These are phyloP conservation scores for Varanus salvator DNA, from an alignment of 2,113 vertebrate species.

Conservation along the genomic window DNA sequence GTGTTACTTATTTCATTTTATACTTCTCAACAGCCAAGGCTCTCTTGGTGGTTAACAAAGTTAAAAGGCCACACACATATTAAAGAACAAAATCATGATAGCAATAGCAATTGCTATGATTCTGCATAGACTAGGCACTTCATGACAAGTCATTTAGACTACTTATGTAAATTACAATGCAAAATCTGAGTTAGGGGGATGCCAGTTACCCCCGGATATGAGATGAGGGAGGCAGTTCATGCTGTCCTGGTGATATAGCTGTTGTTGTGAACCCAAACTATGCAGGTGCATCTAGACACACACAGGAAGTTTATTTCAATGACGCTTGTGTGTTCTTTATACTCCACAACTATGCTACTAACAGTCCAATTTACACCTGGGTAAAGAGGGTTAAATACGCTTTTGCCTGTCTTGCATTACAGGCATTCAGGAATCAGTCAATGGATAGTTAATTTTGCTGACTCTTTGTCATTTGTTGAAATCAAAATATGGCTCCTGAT, in stretches of 20 bases:
- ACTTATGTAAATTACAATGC: no score
- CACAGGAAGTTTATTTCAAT: neutral
- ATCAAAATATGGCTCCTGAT: neutral
- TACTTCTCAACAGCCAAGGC: no score
- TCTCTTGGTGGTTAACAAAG: no score
- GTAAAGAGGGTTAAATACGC: neutral
- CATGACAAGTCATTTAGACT: no score
- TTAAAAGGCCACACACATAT: no score
- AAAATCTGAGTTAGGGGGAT: no score
- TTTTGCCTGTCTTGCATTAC: neutral
- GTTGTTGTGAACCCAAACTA: neutral
- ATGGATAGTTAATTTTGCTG: neutral
- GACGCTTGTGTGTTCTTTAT: neutral
- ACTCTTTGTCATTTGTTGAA: neutral
- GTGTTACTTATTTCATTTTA: no score
- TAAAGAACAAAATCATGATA: no score
- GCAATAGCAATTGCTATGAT: no score
- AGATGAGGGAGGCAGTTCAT: neutral
- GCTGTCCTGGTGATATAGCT: neutral
- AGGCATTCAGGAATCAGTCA: neutral
- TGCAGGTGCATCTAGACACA: neutral
- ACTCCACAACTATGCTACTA: neutral
- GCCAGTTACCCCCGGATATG: neutral
- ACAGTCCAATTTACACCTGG: neutral
- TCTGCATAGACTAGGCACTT: no score